These are phyloP conservation scores for Oplegnathus fasciatus DNA, from an alignment of 2,113 vertebrate genomes.

Conservation along the genomic window DNA sequence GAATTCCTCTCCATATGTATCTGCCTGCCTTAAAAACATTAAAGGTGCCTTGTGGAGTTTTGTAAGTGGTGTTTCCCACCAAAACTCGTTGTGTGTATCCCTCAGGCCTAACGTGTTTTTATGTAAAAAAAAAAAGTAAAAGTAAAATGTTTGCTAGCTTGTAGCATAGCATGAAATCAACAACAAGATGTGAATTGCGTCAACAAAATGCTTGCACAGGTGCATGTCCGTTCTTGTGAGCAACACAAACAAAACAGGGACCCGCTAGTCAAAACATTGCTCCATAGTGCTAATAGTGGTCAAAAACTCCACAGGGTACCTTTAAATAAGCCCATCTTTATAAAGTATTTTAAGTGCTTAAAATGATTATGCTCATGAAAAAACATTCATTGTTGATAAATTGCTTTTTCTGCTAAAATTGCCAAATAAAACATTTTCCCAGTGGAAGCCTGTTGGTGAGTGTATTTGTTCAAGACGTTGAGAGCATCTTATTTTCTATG, in stretches of 20 bases:
- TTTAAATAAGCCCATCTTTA: background rate
- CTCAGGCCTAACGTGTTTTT: background rate
- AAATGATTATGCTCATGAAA: background rate
- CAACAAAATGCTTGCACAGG: accelerated
- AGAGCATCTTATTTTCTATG: background rate
- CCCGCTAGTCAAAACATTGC: background rate
- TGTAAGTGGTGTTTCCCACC: background rate
- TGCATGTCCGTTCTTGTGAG: background rate
- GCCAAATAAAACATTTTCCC: slow-evolving; percentile 32
- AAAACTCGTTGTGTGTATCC: background rate
- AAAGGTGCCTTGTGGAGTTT: background rate
- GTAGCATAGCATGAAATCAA: background rate
- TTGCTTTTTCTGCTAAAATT: background rate
- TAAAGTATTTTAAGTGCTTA: background rate
- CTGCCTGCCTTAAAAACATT: background rate
- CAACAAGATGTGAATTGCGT: background rate
- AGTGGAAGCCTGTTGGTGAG: background rate
- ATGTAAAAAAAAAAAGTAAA: too few relatives aligned
- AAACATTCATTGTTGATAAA: slow-evolving; percentile 9
- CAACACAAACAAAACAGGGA: background rate
- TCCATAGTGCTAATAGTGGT: too few relatives aligned
- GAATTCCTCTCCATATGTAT: background rate
- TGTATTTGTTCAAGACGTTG: background rate
- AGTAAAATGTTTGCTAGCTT: background rate
- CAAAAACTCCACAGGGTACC: background rate